Conservation (phyloP, 2,797 vertebrate genomes). For the Pterois miles region DNA sequence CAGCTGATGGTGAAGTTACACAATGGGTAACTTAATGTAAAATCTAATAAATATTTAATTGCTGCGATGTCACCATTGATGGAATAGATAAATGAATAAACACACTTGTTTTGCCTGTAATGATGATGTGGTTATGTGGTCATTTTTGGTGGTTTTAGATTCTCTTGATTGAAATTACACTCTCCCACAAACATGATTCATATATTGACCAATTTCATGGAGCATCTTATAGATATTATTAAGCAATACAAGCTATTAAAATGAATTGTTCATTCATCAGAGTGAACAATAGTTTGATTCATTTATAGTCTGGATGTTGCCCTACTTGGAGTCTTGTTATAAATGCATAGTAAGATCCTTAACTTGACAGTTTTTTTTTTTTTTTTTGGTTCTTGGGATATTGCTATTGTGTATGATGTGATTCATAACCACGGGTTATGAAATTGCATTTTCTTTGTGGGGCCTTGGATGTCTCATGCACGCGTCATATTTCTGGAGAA, state of each 20-base stretch:
- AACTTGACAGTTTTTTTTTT: conserved; percentile 15
- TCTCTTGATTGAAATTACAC: background rate
- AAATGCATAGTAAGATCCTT: background rate
- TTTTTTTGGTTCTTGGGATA: conserved; percentile 17
- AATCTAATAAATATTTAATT: conserved; percentile 6
- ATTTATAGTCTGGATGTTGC: conserved; percentile 5
- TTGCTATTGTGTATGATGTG: conserved; percentile 16
- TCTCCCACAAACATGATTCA: conserved; percentile 7
- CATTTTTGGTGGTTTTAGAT: conserved; percentile 3
- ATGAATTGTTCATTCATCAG: conserved; percentile 1
- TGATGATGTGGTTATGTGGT: conserved; percentile 20
- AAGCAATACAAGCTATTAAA: conserved; percentile 12
- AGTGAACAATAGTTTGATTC: background rate
- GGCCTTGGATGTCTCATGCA: background rate
- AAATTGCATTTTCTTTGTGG: conserved; percentile 10
- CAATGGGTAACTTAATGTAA: background rate
- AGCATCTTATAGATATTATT: conserved; percentile 14
- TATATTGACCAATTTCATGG: conserved; percentile 3
- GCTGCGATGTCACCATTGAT: conserved; percentile 1
- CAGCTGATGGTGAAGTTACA: conserved; percentile 2
- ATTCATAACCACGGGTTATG: conserved; percentile 23
- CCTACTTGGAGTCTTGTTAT: conserved; percentile 2
- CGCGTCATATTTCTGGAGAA: conserved; percentile 47
- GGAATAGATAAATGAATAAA: conserved; percentile 26
- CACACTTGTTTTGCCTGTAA: conserved; percentile 18